Percentiles rank a stretch among this genome's conserved stretches.
phyloP scores from a whole-genome alignment of 2,113 vertebrate species.

The Perca schrenkii region DNA sequence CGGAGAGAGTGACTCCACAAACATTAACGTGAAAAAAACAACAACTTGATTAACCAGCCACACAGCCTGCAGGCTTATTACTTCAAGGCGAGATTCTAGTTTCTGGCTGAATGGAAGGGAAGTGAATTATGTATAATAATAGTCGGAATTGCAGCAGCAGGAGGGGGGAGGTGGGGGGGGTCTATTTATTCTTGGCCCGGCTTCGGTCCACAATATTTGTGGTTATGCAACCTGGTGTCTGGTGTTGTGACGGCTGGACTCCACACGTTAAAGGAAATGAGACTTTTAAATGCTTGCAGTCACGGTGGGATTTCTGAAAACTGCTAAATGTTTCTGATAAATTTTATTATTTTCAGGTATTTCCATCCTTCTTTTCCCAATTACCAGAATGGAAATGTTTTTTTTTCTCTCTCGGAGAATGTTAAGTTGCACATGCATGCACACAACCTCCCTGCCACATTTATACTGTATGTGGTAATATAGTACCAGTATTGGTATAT shows the following conservation, averaged over 20 bases:
- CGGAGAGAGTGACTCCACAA: too few species aligned
- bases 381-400: background rate
- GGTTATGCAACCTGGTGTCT: constrained; percentile 20
- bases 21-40: background rate
- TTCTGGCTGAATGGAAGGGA: background rate
- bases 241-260: constrained; percentile 7
- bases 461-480: background rate
- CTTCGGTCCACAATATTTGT: constrained; percentile 11
- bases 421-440: background rate
- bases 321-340: background rate
- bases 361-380: background rate
- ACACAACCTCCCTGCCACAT: background rate
- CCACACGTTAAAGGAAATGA: too few species aligned
- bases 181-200: constrained; percentile 14
- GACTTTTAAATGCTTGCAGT: background rate
- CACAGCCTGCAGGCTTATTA: background rate
- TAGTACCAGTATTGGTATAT: background rate
- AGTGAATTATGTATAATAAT: background rate
- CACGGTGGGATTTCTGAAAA: background rate
- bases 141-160: background rate
- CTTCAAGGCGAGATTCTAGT: background rate
- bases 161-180: too few species aligned
- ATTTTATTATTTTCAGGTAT: background rate
- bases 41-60: background rate
- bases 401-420: background rate